Evolutionary conservation across 2,888 invertebrate species (phyloP).

Genomic region (Phalera bucephala): DNA sequence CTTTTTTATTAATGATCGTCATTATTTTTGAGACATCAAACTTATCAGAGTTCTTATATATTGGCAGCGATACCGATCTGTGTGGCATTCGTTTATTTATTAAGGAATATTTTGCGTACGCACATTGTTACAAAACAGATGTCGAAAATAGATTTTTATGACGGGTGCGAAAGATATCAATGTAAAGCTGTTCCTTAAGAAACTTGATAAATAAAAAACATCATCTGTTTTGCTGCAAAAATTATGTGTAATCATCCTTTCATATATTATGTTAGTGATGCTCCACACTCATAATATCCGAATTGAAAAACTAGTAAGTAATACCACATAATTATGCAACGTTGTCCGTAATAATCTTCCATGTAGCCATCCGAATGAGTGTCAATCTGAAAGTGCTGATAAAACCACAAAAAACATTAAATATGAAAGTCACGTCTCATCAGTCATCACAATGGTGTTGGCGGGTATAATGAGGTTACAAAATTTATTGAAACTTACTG

Average conservation of each 20-base stretch:
- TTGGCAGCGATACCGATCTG: constrained; percentile 9
- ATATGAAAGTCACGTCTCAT: constrained; percentile 44
- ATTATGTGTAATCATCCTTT: no score
- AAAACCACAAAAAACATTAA: constrained; percentile 35
- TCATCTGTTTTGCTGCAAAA: no score
- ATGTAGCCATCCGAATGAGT: constrained; percentile 10
- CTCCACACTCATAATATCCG: no score
- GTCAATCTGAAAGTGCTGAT: constrained; percentile 26
- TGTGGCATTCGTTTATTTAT: constrained; percentile 14
- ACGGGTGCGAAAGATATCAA: no score
- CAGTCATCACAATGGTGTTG: constrained; percentile 38
- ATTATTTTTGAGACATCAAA: constrained; percentile 61
- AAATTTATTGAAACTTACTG: constrained; percentile 51
- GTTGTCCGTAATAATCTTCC: constrained; percentile 5
- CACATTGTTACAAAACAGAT: constrained; percentile 2
- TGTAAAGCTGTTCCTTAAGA: no score
- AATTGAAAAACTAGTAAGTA: neutral
- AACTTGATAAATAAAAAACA: no score
- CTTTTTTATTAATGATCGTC: constrained; percentile 60
- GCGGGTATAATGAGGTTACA: constrained; percentile 48
- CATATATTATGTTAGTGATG: no score
- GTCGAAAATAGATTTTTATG: neutral
- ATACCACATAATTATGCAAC: constrained; percentile 26
- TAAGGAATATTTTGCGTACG: constrained; percentile 8
- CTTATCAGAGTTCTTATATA: constrained; percentile 31